These are phyloP conservation scores for Luscinia megarhynchos DNA, from an alignment of 2,797 vertebrate genomes.

Conservation along the genomic window DNA sequence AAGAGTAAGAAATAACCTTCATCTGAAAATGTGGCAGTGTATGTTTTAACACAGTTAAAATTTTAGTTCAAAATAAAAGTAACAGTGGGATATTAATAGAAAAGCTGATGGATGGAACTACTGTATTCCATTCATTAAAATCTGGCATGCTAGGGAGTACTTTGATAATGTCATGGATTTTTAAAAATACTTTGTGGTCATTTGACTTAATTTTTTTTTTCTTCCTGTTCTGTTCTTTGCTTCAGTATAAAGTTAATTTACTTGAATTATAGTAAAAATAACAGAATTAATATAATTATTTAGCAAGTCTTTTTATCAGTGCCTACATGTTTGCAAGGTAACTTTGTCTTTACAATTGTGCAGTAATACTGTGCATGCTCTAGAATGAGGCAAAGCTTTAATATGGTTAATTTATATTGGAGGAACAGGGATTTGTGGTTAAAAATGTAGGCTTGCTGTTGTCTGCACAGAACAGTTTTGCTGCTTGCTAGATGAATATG, in stretches of 20 bases:
- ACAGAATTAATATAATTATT: background rate
- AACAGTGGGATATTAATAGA: background rate
- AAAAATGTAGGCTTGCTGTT: background rate
- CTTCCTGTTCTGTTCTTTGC: background rate
- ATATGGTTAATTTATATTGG: background rate
- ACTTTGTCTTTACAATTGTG: background rate
- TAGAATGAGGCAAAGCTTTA: background rate
- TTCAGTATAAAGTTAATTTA: background rate
- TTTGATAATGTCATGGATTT: background rate
- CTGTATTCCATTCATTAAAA: background rate
- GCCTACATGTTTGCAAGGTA: background rate
- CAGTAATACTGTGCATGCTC: background rate
- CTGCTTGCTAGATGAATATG: background rate
- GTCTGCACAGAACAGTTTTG: background rate
- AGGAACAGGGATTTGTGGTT: background rate
- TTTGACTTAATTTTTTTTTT: background rate
- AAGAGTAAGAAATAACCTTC: constrained; percentile 1
- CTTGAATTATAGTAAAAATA: background rate
- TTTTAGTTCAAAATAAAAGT: background rate
- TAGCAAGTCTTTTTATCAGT: background rate
- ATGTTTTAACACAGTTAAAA: background rate
- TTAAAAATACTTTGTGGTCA: background rate
- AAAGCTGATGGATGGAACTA: background rate
- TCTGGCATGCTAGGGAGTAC: background rate
- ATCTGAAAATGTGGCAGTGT: background rate